A percentile compares a stretch with the other conserved stretches of the same genome.
phyloP scores from a whole-genome alignment of 2,113 vertebrate genomes.

The Arothron firmamentum region DNA sequence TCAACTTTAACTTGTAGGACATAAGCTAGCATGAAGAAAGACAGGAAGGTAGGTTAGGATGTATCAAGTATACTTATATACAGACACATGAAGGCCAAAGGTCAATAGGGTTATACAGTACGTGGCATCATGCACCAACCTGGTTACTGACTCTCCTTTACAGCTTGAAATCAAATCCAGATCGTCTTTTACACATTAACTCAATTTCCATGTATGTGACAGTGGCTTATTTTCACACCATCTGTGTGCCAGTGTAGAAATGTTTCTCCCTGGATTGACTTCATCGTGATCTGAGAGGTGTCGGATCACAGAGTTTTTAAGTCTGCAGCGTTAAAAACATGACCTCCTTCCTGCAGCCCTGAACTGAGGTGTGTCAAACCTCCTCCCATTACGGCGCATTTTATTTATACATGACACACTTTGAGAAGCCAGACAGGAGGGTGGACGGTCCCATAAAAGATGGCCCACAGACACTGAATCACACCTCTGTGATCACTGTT shows the following conservation, averaged over 20 bases:
- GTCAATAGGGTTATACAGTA: not conserved
- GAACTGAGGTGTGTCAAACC: no score
- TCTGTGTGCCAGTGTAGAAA: no score
- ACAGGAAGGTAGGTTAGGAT: not conserved
- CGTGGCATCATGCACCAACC: not conserved
- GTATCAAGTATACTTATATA: not conserved
- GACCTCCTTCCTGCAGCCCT: constrained; percentile 1
- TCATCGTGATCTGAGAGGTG: not conserved
- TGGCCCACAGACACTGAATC: constrained; percentile 30
- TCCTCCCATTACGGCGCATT: constrained; percentile 2
- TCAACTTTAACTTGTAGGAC: constrained; percentile 95
- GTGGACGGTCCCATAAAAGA: not conserved
- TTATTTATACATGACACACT: constrained; percentile 42
- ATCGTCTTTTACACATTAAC: no score
- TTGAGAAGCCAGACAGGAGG: constrained; percentile 8
- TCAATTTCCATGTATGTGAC: no score
- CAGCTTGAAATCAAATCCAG: no score
- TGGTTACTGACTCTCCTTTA: not conserved
- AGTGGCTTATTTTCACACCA: no score
- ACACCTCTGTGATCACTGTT: constrained; percentile 33
- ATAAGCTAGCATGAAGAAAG: constrained; percentile 74
- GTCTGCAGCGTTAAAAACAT: not conserved
- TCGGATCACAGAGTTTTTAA: not conserved
- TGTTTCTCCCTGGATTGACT: not conserved
- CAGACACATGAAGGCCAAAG: constrained; percentile 13